Conservation (phyloP, 2,888 invertebrate genomes). For the Orthosia incerta region DNA sequence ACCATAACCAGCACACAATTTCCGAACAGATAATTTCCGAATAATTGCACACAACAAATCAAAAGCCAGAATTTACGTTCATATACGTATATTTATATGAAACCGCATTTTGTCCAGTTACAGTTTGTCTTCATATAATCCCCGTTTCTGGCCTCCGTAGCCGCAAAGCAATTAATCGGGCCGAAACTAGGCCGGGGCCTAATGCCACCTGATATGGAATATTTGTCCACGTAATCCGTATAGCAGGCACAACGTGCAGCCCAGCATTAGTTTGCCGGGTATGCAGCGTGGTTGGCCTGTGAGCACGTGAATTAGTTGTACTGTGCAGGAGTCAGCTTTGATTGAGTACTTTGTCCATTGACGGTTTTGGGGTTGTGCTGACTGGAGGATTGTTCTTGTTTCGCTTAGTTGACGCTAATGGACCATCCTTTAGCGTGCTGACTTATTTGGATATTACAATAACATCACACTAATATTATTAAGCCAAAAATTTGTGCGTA, state of each 20-base stretch:
- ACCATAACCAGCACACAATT: not conserved
- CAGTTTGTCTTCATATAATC: conserved; percentile 58
- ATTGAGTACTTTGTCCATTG: not conserved
- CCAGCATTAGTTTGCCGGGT: conserved; percentile 42
- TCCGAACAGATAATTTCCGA: no score
- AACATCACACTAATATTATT: no score
- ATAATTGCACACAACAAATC: conserved; percentile 44
- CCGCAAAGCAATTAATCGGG: conserved; percentile 62
- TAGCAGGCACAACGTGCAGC: not conserved
- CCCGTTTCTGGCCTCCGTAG: conserved; percentile 47
- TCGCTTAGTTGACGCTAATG: no score
- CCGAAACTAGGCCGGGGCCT: conserved; percentile 47
- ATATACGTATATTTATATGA: conserved; percentile 24
- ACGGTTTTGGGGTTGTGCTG: not conserved
- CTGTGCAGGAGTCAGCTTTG: not conserved
- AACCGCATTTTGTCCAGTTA: conserved; percentile 51
- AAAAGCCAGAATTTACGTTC: conserved; percentile 35
- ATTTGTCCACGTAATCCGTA: conserved; percentile 63
- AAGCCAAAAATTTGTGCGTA: no score
- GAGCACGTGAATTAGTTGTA: conserved; percentile 19
- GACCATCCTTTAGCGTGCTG: not conserved
- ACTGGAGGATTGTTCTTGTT: not conserved
- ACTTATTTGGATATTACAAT: not conserved
- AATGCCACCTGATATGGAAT: conserved; percentile 61
- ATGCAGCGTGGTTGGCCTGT: conserved; percentile 5